Base-by-base conservation (phyloP, 2,797 vertebrate species). In the Hypotaenidia philippensis region DNA sequence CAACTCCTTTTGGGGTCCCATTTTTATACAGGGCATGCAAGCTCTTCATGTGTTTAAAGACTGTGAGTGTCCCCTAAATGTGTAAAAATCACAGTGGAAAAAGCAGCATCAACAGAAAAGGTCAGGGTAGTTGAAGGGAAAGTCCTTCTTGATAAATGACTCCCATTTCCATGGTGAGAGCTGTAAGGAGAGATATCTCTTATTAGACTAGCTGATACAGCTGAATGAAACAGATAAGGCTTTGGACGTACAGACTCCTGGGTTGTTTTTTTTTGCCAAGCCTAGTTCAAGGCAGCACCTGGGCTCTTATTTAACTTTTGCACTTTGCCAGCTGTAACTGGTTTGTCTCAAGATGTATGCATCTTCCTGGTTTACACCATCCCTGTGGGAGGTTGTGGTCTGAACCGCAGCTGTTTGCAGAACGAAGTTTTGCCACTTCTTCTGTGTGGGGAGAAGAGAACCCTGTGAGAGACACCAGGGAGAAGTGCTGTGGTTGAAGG, bases 151-250 rank as follows among this genome's bases (percentile, higher is more conserved):
- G 94, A 96, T 90, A 82, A 94, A 95, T 66, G 55, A 87, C 85
- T 95, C 52, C 82, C 44, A 79, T 93, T 96, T 93, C 77, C 65
- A 47, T 27, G 76, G 59, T 50, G 85, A 90, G 85, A 88, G 74
- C 85, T 94, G 91, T 34, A 38, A 91, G 90, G 63, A 88, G 90
- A 95, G 90, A 88, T 81, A 94, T 60, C 77, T 90, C 83, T 63
- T 82, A 63, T 29, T 47, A 76, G 85, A 75, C 65, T 69, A 76
- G 65, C 50, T 91, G 93, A 90, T 86, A 75, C 72, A 94, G 89
- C 91, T 97, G 94, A 79, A 79, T 66, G 78, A 45, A 93, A 52
- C 59, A 94, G 90, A 95, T 96, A 92, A 97, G 83, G 88, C 93
- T 74, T 66, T 82, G 86, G 74, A 68, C 49, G 64, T 34, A 25